Conservation (phyloP, 2,888 invertebrate genomes). For the Drosophila picticornis region DNA sequence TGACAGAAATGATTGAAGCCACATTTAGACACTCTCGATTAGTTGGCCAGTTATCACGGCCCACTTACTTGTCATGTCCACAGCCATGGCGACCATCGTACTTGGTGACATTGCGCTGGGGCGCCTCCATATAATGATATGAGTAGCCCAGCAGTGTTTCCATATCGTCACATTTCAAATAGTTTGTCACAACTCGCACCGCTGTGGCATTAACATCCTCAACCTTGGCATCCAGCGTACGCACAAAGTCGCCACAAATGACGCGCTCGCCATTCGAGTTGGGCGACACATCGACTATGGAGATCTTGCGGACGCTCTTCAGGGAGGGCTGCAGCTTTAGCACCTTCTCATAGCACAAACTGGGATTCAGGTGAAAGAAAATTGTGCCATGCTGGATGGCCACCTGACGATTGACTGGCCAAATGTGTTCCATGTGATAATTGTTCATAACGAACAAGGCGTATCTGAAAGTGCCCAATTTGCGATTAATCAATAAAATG, state of each 20-base stretch:
- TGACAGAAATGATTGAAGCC: slow-evolving; percentile 69
- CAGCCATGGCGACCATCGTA: slow-evolving; percentile 97
- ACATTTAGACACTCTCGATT: neutral
- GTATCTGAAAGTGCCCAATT: slow-evolving; percentile 76
- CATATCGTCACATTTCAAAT: slow-evolving; percentile 88
- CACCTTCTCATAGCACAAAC: slow-evolving; percentile 89
- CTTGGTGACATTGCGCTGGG: slow-evolving; percentile 90
- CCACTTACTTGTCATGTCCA: slow-evolving; percentile 89
- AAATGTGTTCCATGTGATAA: slow-evolving; percentile 88
- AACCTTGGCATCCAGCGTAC: slow-evolving; percentile 82
- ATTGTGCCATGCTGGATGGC: slow-evolving; percentile 87
- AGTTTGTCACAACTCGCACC: slow-evolving; percentile 88
- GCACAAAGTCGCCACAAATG: slow-evolving; percentile 87
- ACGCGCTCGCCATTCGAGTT: slow-evolving; percentile 96
- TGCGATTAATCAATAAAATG: neutral
- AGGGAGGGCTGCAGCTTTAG: slow-evolving; percentile 85
- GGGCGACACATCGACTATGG: slow-evolving; percentile 78
- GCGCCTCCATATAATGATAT: slow-evolving; percentile 93
- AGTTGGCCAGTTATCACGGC: neutral
- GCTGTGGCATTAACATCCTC: slow-evolving; percentile 84
- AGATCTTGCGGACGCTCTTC: slow-evolving; percentile 54
- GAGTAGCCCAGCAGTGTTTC: slow-evolving; percentile 95
- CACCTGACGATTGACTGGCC: slow-evolving; percentile 86
- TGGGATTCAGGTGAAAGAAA: slow-evolving; percentile 90
- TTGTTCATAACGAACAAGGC: slow-evolving; percentile 89